Conservation (phyloP, 2,113 vertebrate genomes). For the Orcinus orca region DNA sequence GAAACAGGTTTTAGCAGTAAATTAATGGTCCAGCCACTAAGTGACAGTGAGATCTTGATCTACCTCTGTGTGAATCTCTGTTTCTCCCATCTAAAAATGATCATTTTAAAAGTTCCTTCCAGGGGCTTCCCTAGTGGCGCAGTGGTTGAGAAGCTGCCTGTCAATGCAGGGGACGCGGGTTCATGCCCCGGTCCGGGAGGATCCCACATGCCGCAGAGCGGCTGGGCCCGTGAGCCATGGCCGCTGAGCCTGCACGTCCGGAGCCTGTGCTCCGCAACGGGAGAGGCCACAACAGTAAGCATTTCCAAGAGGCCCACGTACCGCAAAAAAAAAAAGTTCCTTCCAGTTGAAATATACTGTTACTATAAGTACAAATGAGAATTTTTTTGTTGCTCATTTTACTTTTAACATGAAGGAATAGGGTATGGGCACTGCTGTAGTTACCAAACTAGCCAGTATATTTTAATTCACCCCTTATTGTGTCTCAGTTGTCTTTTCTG, state of each 20-base stretch:
- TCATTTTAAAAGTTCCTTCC: not conserved
- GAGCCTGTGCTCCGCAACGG: too few relatives aligned
- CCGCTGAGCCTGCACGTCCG: too few relatives aligned
- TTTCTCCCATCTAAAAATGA: not conserved
- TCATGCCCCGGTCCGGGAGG: too few relatives aligned
- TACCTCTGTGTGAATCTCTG: not conserved
- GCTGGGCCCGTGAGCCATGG: too few relatives aligned
- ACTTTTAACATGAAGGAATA: not conserved
- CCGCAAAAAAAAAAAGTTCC: not conserved
- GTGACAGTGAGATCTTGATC: not conserved
- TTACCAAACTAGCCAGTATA: not conserved
- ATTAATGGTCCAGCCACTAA: not conserved
- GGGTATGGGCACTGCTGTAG: not conserved
- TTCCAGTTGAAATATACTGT: slow-evolving; percentile 10
- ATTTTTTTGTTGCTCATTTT: not conserved
- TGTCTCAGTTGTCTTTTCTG: not conserved
- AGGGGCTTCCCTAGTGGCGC: not conserved
- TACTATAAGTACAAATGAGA: not conserved
- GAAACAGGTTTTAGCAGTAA: not conserved
- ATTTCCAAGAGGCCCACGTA: too few relatives aligned
- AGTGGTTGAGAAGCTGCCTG: too few relatives aligned
- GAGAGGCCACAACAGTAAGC: too few relatives aligned
- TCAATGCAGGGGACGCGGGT: too few relatives aligned
- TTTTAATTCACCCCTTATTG: not conserved
- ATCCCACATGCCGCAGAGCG: too few relatives aligned